phyloP scores from a whole-genome alignment of 1,140 invertebrate genomes.

The Elysia chlorotica region DNA sequence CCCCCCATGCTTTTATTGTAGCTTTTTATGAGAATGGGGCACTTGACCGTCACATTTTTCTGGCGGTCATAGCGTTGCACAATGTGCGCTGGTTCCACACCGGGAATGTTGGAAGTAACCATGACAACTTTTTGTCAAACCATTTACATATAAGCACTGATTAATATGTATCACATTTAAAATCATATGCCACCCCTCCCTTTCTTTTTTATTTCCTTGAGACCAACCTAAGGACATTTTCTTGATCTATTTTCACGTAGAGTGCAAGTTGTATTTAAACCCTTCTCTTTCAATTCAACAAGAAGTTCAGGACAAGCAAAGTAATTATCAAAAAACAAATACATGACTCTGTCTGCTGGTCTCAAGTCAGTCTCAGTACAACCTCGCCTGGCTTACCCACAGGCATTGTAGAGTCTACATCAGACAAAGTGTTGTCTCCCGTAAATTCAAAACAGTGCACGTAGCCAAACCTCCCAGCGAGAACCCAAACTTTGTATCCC shows the following conservation, averaged over 20 bases:
- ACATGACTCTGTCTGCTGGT: not conserved
- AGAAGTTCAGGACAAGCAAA: not conserved
- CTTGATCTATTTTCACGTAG: not conserved
- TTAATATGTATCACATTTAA: not conserved
- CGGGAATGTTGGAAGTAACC: not conserved
- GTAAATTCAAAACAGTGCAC: not conserved
- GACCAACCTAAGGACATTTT: not conserved
- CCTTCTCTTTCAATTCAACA: not conserved
- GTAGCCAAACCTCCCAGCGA: not conserved
- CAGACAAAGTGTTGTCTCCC: too few species aligned
- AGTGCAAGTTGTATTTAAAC: not conserved
- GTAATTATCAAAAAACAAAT: not conserved
- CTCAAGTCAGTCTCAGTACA: not conserved
- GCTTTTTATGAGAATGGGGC: not conserved
- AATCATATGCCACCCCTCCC: not conserved
- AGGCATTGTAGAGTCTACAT: too few species aligned
- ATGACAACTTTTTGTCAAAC: not conserved
- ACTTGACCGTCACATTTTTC: not conserved
- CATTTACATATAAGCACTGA: not conserved
- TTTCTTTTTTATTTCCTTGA: not conserved
- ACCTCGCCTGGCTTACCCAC: too few species aligned
- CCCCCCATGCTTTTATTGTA: not conserved
- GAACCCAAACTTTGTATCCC: not conserved
- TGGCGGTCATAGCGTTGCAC: not conserved
- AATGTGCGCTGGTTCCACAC: not conserved